These are phyloP conservation scores for Drosophila guanche DNA, from an alignment of 1,140 invertebrate genomes.

Conservation along the genomic window DNA sequence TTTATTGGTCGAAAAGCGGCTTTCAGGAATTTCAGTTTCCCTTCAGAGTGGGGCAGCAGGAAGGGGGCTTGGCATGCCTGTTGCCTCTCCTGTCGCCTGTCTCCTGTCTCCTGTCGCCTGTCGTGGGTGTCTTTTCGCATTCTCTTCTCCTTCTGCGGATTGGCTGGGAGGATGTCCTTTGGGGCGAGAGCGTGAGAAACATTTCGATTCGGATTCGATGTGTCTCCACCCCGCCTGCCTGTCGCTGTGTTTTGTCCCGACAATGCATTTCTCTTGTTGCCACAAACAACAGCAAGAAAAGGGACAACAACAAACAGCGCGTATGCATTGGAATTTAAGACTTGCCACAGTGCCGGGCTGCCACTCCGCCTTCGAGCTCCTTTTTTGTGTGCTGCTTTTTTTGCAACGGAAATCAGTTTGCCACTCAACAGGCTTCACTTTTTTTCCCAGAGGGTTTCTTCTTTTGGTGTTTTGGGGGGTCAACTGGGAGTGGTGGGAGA, in stretches of 20 bases:
- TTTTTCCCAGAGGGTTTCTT: slow-evolving; percentile 71
- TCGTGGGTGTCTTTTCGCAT: slow-evolving; percentile 39
- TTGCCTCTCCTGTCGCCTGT: slow-evolving; percentile 2
- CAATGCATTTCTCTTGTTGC: slow-evolving; percentile 78
- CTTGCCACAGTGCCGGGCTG: slow-evolving; percentile 44
- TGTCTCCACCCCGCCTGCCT: slow-evolving; percentile 4
- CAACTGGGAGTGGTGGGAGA: not conserved
- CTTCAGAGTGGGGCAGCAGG: slow-evolving; percentile 36
- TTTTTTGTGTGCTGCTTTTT: slow-evolving; percentile 17
- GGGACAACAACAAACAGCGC: slow-evolving; percentile 54
- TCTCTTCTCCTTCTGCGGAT: not conserved
- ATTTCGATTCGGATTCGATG: slow-evolving; percentile 11
- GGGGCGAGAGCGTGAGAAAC: slow-evolving; percentile 45
- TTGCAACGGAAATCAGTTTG: slow-evolving; percentile 73
- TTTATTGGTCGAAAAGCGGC: slow-evolving; percentile 78
- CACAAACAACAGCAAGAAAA: slow-evolving; percentile 22
- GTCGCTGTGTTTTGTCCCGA: slow-evolving; percentile 35
- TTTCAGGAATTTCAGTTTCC: slow-evolving; percentile 55
- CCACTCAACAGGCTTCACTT: slow-evolving; percentile 81
- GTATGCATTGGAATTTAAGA: slow-evolving; percentile 75
- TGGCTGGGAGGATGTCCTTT: slow-evolving; percentile 11
- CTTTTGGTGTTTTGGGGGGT: slow-evolving; percentile 28
- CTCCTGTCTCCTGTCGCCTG: slow-evolving; percentile 27
- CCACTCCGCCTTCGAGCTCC: slow-evolving; percentile 12
- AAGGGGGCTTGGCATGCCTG: not conserved